Percentiles rank a stretch among this genome's conserved stretches.
phyloP scores from a whole-genome alignment of 1,140 invertebrate genomes.

The Cyphomyrmex costatus region DNA sequence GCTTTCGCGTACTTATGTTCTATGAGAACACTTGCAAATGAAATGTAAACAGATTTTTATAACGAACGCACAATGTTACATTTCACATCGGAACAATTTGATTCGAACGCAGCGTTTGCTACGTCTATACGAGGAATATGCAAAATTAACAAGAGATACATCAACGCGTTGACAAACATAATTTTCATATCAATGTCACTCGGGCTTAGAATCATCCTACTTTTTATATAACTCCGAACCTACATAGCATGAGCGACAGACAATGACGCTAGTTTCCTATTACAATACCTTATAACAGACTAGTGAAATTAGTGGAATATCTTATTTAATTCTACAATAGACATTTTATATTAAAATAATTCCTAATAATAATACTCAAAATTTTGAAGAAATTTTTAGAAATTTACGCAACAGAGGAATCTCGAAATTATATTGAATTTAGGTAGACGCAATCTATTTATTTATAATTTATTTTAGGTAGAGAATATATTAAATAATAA shows the following conservation, averaged over 20 bases:
- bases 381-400: conserved; percentile 76
- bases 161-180: conserved; percentile 51
- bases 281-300: conserved; percentile 79
- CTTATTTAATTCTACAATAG: conserved; percentile 74
- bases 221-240: conserved; percentile 70
- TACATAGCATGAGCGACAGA: conserved; percentile 62
- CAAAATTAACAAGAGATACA: conserved; percentile 54
- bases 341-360: conserved; percentile 74
- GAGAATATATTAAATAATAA: conserved; percentile 84
- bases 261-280: conserved; percentile 82
- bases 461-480: conserved; percentile 87
- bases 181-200: conserved; percentile 71
- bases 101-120: conserved; percentile 36
- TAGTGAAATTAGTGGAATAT: conserved; percentile 82
- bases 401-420: conserved; percentile 77
- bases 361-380: conserved; percentile 78
- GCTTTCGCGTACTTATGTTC: conserved; percentile 83
- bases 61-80: conserved; percentile 7
- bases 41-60: conserved; percentile 46
- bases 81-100: conserved; percentile 49
- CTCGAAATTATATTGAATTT: conserved; percentile 85
- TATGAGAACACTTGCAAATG: conserved; percentile 77
- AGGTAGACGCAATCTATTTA: conserved; percentile 86
- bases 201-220: conserved; percentile 62
- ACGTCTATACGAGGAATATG: conserved; percentile 44